Evolutionary conservation across 2,888 invertebrate genomes (phyloP), one percentile per base, ranked within the genome.

Genomic region (Amblyjoppa proteus): DNA sequence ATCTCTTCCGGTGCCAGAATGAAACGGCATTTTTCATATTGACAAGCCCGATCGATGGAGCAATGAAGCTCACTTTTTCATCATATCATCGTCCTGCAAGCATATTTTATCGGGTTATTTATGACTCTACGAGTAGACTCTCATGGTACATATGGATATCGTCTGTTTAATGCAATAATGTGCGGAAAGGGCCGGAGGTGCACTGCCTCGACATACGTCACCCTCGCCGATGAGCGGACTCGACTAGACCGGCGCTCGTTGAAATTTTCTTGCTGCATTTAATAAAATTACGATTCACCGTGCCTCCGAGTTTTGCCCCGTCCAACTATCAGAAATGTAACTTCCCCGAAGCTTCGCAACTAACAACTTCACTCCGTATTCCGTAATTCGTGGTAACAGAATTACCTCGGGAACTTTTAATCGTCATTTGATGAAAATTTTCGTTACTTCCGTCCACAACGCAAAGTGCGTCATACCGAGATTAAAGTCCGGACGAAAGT

Each of bases 271-370:
- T 41, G 9, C 38, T 38, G 9, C 20, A 53, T 69, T 66, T 61
- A 79, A 83, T 79, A 64, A 69, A 70, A 70, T 83, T 79, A 78
- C 34, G 41, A 61, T 41, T 41, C 74, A 49, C 7, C 41, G 3
- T 2, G 4, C 51, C 13, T 25, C 38, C n/a, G 34, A n/a, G 38
- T 69, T 61, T 41, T 31, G 28, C 31, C 28, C 25, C 2, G 25
- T 31, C 28, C 53, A 58, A 28, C 58, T 13, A 25, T 25, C 13
- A 61, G 6, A 61, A 61, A 13, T 13, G 13, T 6, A 61, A 61
- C 61, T 61, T 16, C 16, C 34, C 16, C 11, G 31, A 34, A 61
- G 61, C 61, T 61, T 34, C 16, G 61, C 28, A 11, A 34, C 16
- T 5, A 16, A 31, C 28, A 34, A 28, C 6, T 34, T 61, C 4